These are phyloP conservation scores for Bactericera cockerelli DNA, from an alignment of 1,140 invertebrate genomes.

Conservation along the genomic window DNA sequence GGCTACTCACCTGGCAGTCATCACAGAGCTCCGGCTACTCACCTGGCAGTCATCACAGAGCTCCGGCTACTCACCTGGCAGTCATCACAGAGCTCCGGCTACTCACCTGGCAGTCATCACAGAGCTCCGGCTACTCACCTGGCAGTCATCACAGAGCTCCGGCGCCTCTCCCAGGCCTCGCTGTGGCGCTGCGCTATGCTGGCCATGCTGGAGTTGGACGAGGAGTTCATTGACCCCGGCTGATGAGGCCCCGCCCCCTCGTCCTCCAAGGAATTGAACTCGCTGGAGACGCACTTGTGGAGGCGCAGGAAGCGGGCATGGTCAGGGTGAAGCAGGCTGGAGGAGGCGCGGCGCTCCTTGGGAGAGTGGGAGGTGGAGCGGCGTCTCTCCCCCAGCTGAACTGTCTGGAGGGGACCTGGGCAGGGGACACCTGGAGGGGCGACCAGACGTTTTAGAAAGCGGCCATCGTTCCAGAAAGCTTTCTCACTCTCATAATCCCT, in stretches of 20 bases:
- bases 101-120: too few species aligned
- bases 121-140: not conserved
- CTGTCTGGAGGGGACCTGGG: too few species aligned
- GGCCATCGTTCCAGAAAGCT: too few species aligned
- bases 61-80: too few species aligned
- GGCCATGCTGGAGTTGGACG: slow-evolving; percentile 39
- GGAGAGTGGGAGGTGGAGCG: slow-evolving; percentile 27
- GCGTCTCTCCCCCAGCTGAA: slow-evolving; percentile 26
- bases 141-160: slow-evolving; percentile 37
- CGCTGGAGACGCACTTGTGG: slow-evolving; percentile 33
- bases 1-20: too few species aligned
- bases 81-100: too few species aligned
- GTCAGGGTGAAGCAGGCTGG: slow-evolving; percentile 44
- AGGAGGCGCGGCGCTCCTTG: slow-evolving; percentile 37
- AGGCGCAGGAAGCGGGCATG: slow-evolving; percentile 41
- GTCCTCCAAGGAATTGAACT: slow-evolving; percentile 33
- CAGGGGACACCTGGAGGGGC: too few species aligned
- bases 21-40: too few species aligned
- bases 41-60: too few species aligned
- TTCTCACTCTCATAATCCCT: too few species aligned
- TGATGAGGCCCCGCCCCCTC: slow-evolving; percentile 27
- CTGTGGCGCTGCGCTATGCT: slow-evolving; percentile 27
- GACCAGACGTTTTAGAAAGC: too few species aligned
- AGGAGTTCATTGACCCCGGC: slow-evolving; percentile 31
- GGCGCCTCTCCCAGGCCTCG: slow-evolving; percentile 28